These are phyloP conservation scores for Tursiops truncatus DNA, from an alignment of 2,113 vertebrate species.

Conservation along the genomic window DNA sequence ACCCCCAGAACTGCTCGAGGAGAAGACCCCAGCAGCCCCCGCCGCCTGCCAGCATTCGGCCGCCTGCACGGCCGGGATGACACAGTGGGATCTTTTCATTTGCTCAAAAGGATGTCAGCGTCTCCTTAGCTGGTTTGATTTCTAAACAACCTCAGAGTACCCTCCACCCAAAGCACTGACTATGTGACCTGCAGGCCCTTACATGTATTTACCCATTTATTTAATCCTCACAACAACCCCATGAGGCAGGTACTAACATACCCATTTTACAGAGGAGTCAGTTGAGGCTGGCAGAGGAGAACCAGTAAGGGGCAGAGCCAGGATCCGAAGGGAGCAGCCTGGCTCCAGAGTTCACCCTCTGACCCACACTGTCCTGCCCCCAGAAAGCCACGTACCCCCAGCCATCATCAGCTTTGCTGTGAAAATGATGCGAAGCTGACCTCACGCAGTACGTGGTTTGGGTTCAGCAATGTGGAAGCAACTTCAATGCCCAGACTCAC, in stretches of 20 bases:
- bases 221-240: accelerated
- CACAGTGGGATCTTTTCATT: accelerated
- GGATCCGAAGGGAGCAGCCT: accelerated
- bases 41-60: accelerated
- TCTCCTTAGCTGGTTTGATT: neutral
- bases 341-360: neutral
- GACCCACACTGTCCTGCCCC: neutral
- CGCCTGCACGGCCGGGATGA: accelerated
- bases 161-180: neutral
- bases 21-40: neutral
- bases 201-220: accelerated
- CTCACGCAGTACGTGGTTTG: accelerated
- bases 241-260: accelerated
- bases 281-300: neutral
- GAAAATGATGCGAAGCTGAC: accelerated
- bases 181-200: neutral
- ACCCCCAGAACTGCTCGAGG: neutral
- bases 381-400: neutral
- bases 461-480: accelerated
- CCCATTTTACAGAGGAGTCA: neutral
- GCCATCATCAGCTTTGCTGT: accelerated
- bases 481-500: accelerated
- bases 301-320: neutral
- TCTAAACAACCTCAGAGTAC: accelerated
- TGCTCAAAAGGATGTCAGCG: neutral